Evolutionary conservation across 2,113 vertebrate genomes (phyloP).

Genomic region (Syrrhaptes paradoxus): DNA sequence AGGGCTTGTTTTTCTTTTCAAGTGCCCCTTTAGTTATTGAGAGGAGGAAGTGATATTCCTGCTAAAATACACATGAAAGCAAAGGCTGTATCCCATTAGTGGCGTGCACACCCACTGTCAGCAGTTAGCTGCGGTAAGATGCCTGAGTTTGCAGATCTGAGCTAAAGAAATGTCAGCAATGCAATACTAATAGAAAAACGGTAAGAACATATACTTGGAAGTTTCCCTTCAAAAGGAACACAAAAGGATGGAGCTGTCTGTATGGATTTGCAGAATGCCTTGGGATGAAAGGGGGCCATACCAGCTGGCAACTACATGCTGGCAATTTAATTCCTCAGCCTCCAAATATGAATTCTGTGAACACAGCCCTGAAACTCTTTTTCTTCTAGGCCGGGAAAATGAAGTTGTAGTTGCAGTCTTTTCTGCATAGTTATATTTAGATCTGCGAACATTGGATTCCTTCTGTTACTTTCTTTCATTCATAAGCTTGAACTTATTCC

Average conservation of each 20-base stretch:
- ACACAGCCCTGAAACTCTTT: background rate
- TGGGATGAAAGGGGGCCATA: background rate
- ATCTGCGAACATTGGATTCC: background rate
- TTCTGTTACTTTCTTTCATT: background rate
- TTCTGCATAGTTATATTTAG: background rate
- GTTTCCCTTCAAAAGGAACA: background rate
- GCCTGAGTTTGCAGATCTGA: conserved; percentile 51
- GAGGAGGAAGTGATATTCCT: conserved; percentile 46
- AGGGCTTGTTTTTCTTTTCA: conserved; percentile 34
- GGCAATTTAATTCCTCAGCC: background rate
- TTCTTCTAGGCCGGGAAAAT: background rate
- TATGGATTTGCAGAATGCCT: background rate
- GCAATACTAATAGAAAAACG: background rate
- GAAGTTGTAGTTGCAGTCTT: background rate
- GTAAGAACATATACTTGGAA: background rate
- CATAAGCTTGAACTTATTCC: background rate
- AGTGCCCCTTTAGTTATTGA: conserved; percentile 23
- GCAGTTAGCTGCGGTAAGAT: conserved; percentile 46
- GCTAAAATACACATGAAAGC: conserved; percentile 9
- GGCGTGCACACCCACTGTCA: background rate
- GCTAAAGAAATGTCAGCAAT: background rate
- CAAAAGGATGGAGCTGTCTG: background rate
- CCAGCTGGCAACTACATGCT: background rate
- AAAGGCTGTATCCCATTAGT: conserved; percentile 18
- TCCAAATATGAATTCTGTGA: background rate